These are phyloP conservation scores for Atrina japonica DNA, from an alignment of 2,888 invertebrate species.

Conservation along the genomic window DNA sequence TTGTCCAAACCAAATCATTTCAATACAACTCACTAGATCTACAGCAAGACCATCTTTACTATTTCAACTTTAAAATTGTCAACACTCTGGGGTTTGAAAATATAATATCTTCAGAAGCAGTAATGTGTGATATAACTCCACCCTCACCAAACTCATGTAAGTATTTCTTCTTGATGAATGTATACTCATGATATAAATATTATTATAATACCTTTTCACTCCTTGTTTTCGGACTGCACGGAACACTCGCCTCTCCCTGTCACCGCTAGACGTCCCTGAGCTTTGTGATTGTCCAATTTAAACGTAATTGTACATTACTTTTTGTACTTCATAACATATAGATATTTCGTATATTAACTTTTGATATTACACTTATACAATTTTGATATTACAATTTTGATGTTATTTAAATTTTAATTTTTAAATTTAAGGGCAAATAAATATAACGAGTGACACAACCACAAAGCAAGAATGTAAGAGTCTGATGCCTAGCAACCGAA, in stretches of 20 bases:
- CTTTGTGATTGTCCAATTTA: too few relatives aligned
- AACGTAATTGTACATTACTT: too few relatives aligned
- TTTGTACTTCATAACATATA: too few relatives aligned
- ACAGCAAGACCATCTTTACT: slow-evolving; percentile 61
- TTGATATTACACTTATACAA: too few relatives aligned
- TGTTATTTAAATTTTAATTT: too few relatives aligned
- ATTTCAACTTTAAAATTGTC: slow-evolving; percentile 58
- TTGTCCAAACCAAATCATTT: slow-evolving; percentile 55
- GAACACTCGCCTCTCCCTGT: too few relatives aligned
- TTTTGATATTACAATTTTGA: too few relatives aligned
- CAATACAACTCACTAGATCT: slow-evolving; percentile 43
- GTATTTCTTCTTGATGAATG: too few relatives aligned
- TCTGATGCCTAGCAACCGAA: slow-evolving; percentile 52
- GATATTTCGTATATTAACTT: too few relatives aligned
- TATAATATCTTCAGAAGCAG: slow-evolving; percentile 51
- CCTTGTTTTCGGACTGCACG: too few relatives aligned
- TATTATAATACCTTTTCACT: background rate
- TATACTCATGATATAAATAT: too few relatives aligned
- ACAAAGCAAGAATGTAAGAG: slow-evolving; percentile 43
- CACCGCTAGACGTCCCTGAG: too few relatives aligned
- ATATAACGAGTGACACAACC: slow-evolving; percentile 36
- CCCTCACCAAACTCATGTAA: slow-evolving; percentile 50
- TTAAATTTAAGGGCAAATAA: slow-evolving; percentile 25
- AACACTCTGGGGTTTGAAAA: slow-evolving; percentile 58
- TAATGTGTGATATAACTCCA: slow-evolving; percentile 61